phyloP scores from a whole-genome alignment of 2,888 invertebrate species.

The Villa cingulata region DNA sequence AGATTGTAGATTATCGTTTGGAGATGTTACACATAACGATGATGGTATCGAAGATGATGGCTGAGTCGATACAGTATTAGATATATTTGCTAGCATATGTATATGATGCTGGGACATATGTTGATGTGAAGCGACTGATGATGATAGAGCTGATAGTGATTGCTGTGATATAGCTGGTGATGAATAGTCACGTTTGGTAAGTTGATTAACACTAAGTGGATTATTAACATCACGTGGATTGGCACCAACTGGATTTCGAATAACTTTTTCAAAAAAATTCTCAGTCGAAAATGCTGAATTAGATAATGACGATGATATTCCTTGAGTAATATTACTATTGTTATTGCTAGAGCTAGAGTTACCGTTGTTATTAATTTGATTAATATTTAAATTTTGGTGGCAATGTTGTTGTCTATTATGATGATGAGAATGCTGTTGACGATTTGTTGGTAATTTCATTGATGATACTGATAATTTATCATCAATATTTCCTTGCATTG shows the following conservation, averaged over 20 bases:
- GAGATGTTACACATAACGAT: neutral
- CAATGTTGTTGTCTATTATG: too few relatives aligned
- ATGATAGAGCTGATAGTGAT: neutral
- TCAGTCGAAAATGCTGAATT: slow-evolving; percentile 27
- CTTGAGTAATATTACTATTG: slow-evolving; percentile 7
- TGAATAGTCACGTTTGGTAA: slow-evolving; percentile 48
- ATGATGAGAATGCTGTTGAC: too few relatives aligned
- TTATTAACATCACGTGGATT: slow-evolving; percentile 87
- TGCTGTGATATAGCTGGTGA: slow-evolving; percentile 2
- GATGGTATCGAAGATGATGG: slow-evolving; percentile 1
- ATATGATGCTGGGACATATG: slow-evolving; percentile 15
- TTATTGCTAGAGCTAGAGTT: neutral
- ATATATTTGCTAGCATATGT: slow-evolving; percentile 8
- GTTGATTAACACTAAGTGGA: slow-evolving; percentile 79
- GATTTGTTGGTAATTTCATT: neutral
- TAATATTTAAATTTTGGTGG: too few relatives aligned
- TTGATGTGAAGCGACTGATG: slow-evolving; percentile 14
- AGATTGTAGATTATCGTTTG: too few relatives aligned
- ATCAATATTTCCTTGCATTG: too few relatives aligned
- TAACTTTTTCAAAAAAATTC: slow-evolving; percentile 27
- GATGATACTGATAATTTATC: neutral
- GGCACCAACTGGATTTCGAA: slow-evolving; percentile 72
- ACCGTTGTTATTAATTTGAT: neutral
- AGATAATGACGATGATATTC: slow-evolving; percentile 13
- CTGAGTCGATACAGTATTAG: slow-evolving; percentile 3